Evolutionary conservation across 1,140 invertebrate species (phyloP), one percentile per base, ranked within the genome.

Genomic region (Gryllus bimaculatus): DNA sequence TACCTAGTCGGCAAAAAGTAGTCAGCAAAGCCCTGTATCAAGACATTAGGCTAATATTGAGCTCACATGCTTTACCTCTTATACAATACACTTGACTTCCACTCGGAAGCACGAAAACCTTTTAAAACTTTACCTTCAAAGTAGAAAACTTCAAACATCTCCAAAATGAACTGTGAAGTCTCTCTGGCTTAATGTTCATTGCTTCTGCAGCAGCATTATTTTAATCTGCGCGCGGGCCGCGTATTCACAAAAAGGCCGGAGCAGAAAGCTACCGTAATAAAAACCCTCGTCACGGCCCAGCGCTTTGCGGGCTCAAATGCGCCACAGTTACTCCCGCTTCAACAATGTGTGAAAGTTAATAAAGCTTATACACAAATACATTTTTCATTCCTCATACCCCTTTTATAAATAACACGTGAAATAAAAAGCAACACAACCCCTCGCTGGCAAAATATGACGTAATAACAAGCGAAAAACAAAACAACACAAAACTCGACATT

Each of bases 271-370:
- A 18, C 54, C 10, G 54, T 66, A 66, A 66, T 66, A 66, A 66
- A 66, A 66, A 10, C 54, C 26, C 26, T 39, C 26, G 26, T 39
- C 26, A 66, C 54, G 10, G 10, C 54, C 10, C 54, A 66, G 54
- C 54, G 54, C 54, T 66, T 66, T 18, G 54, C 54, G 7, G 54
- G 54, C 7, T 66, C 54, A 66, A 66, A 66, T 66, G 54, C 54
- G 54, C 54, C 18, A 13, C 2, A 66, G 54, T 66, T 66, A 66
- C 54, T 66, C 54, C 54, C 54, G 54, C 54, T 66, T 66, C 54
- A 66, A 66, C 54, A 66, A 66, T 66, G 54, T 66, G 54, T 66
- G 54, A 66, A 66, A 66, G 54, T 66, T 66, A 66, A 66, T 66
- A 66, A 66, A 66, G 54, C 54, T 66, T 66, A 66, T 66, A 66